Evolutionary conservation across 2,797 vertebrate genomes (phyloP), one percentile per base, ranked within the genome.

Genomic region (Halcyon badia): DNA sequence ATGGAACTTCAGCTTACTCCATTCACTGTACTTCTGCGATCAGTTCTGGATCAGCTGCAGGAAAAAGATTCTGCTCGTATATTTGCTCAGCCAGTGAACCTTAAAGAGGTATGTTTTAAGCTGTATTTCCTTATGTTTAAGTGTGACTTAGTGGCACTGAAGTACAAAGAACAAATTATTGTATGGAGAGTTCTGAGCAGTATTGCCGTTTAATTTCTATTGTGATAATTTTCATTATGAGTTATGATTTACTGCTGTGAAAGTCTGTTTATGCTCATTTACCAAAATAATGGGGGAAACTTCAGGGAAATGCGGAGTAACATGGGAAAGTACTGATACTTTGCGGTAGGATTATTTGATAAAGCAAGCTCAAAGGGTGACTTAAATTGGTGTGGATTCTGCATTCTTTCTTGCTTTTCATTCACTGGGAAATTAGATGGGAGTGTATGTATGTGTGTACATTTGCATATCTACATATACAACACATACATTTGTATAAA

Each of bases 1-100:
- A 97, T 99, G 89, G 99, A 99, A 98, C 98, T 99, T 97, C 99
- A 99, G 93, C 96, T 99, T 87, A 99, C 99, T 28, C 99, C 99
- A 1, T 99, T 99, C 89, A 99, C 98, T 51, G 99, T 99, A 95
- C 97, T 99, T 76, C 98, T 99, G 60, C 97, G 99, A 80, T 98
- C 98, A 0, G 98, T 99, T 35, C 97, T 99, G 97, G 99, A 99
- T 85, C 99, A 99, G 95, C 98, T 99, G 42, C 99, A 99, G 94
- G 98, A 99, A 24, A 99, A 99, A 97, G 99, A 99, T 98, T 99
- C 99, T 65, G 99, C 99, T 49, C 98, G 98, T 87, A 99, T 99
- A 96, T 99, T 99, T 94, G 98, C 99, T 79, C 99, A 99, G 96
- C 99, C 99, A 3, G 99, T 99, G 49, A 99, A 99, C 97, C 96